Conservation (phyloP, 2,113 vertebrate species). For the Strix uralensis region DNA sequence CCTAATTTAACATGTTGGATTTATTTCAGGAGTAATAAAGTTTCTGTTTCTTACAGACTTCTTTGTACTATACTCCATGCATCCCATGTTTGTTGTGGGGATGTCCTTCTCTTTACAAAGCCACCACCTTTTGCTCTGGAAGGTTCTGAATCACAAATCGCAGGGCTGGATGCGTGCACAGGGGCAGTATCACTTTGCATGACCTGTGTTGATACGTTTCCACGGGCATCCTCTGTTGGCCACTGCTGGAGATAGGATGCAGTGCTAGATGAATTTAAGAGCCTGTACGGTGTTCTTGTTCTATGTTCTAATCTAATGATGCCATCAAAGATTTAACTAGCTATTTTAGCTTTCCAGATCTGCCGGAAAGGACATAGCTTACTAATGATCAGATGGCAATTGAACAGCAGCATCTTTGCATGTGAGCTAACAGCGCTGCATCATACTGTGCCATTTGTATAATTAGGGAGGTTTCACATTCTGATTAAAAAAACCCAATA, state of each 20-base stretch:
- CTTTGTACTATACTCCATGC: neutral
- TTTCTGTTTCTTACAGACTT: neutral
- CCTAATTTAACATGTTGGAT: neutral
- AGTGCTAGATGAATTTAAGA: neutral
- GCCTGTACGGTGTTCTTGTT: neutral
- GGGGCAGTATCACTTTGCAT: neutral
- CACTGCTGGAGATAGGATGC: neutral
- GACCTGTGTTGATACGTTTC: neutral
- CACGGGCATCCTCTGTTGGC: neutral
- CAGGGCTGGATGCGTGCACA: neutral
- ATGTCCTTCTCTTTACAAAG: neutral
- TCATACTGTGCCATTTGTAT: neutral
- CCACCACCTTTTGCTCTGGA: neutral
- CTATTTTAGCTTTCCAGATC: neutral
- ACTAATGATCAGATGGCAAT: neutral
- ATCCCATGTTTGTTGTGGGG: neutral
- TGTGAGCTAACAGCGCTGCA: neutral
- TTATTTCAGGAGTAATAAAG: constrained; percentile 19
- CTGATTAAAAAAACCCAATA: neutral
- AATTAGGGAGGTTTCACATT: neutral
- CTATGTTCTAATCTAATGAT: neutral
- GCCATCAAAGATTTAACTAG: neutral
- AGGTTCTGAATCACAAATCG: neutral
- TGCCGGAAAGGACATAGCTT: neutral
- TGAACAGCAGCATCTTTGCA: neutral